Evolutionary conservation across 2,797 vertebrate species (phyloP).

Genomic region (Xiphorhynchus erythropygius): DNA sequence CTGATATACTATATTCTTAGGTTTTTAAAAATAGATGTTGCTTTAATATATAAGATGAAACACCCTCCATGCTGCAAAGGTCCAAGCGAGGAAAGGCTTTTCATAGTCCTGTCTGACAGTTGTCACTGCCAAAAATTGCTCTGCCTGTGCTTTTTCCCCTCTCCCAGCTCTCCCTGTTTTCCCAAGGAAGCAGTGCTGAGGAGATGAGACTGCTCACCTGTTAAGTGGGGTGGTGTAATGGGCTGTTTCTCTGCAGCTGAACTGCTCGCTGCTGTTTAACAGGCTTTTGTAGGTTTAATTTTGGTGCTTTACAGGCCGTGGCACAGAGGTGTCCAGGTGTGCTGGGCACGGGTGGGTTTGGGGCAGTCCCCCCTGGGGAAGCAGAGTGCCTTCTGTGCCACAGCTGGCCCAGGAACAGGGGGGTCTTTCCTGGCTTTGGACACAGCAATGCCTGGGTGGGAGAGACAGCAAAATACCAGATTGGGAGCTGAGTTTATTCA

Average conservation of each 20-base stretch:
- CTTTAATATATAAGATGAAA: conserved; percentile 4
- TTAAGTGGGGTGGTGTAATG: not conserved
- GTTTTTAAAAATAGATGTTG: conserved; percentile 24
- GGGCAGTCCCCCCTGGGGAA: not conserved
- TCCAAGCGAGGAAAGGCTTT: not conserved
- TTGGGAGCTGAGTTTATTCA: not conserved
- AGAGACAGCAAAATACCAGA: not conserved
- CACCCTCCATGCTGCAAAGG: accelerated
- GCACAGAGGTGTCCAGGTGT: not conserved
- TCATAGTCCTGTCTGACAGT: not conserved
- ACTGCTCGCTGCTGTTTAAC: not conserved
- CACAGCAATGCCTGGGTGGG: accelerated
- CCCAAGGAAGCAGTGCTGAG: not conserved
- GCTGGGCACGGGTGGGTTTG: not conserved
- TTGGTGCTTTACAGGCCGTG: not conserved
- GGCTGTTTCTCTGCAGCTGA: not conserved
- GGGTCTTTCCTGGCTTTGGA: not conserved
- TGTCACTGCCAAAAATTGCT: not conserved
- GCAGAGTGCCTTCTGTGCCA: accelerated
- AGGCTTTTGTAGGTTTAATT: not conserved
- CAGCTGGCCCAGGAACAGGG: not conserved
- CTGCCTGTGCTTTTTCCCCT: not conserved
- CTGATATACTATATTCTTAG: conserved; percentile 20
- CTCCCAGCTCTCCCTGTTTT: not conserved
- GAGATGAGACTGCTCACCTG: not conserved